Conservation (phyloP, 2,888 invertebrate species). For the Drosophila lacicola region DNA sequence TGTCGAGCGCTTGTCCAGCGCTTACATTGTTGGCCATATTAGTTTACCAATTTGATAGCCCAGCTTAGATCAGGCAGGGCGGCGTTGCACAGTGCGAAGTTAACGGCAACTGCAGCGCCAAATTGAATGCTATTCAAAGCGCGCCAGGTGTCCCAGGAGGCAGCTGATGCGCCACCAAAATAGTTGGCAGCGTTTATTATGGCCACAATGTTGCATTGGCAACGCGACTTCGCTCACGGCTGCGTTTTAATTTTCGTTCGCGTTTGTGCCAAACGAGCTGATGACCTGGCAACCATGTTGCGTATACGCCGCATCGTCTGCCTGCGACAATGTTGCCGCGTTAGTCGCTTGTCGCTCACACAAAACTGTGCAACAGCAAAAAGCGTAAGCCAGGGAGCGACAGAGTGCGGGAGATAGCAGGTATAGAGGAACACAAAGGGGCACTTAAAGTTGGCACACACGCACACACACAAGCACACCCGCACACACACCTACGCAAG, state of each 20-base stretch:
- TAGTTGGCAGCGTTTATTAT: conserved; percentile 34
- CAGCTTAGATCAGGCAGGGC: conserved; percentile 11
- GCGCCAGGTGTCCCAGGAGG: too few relatives aligned
- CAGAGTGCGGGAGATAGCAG: conserved; percentile 12
- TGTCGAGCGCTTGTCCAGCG: conserved; percentile 26
- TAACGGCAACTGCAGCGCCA: conserved; percentile 19
- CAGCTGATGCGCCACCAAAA: conserved; percentile 26
- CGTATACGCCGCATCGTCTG: conserved; percentile 37
- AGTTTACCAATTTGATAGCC: conserved; percentile 52
- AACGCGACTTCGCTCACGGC: conserved; percentile 50
- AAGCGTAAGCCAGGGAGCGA: conserved; percentile 2
- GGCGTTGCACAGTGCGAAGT: conserved; percentile 2
- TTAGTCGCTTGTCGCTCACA: conserved; percentile 6
- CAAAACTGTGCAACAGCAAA: conserved; percentile 17
- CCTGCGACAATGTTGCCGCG: conserved; percentile 49
- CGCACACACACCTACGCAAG: conserved; percentile 19
- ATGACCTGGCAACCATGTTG: conserved; percentile 44
- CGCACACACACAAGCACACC: conserved; percentile 9
- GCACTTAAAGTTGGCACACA: conserved; percentile 68
- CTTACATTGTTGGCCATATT: conserved; percentile 47
- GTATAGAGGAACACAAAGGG: conserved; percentile 64
- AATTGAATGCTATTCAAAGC: conserved; percentile 29
- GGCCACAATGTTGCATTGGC: conserved; percentile 50
- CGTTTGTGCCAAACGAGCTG: conserved; percentile 49
- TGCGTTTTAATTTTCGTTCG: conserved; percentile 58